A percentile compares a stretch with the other conserved stretches of the same genome.
These are phyloP conservation scores for Euplagia quadripunctaria DNA, from an alignment of 2,888 invertebrate genomes.

Conservation along the genomic window DNA sequence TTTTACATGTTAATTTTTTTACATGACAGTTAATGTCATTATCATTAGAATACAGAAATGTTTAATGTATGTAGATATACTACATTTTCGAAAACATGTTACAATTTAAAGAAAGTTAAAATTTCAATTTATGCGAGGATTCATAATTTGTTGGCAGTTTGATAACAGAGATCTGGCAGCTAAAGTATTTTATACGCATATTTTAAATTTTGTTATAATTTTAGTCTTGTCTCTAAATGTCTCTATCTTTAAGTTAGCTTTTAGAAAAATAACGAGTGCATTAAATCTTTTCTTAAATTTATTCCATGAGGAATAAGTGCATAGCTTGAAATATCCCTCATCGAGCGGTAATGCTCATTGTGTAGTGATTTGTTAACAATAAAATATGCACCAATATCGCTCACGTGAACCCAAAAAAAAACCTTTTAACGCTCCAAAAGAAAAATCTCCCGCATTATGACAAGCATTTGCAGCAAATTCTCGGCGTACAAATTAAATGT, in stretches of 20 bases:
- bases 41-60: too few relatives aligned
- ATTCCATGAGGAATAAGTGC: not conserved
- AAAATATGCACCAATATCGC: slow-evolving; percentile 20
- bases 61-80: too few relatives aligned
- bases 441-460: slow-evolving; percentile 51
- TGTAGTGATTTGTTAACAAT: slow-evolving; percentile 31
- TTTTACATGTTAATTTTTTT: too few relatives aligned
- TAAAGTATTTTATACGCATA: not conserved
- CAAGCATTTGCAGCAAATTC: slow-evolving; percentile 50
- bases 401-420: slow-evolving; percentile 38
- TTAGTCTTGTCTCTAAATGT: too few relatives aligned
- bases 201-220: not conserved
- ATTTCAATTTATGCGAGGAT: not conserved
- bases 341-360: slow-evolving; percentile 4
- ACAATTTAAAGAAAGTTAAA: not conserved
- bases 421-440: slow-evolving; percentile 48
- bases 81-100: too few relatives aligned
- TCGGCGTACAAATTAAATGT: slow-evolving; percentile 57
- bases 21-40: too few relatives aligned
- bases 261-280: not conserved
- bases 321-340: not conserved
- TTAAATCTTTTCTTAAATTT: not conserved
- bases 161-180: not conserved
- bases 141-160: not conserved
- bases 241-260: not conserved